Percentiles rank a stretch among this genome's conserved stretches.
Evolutionary conservation across 2,888 invertebrate genomes (phyloP).

Genomic region (Tetranychus piercei): DNA sequence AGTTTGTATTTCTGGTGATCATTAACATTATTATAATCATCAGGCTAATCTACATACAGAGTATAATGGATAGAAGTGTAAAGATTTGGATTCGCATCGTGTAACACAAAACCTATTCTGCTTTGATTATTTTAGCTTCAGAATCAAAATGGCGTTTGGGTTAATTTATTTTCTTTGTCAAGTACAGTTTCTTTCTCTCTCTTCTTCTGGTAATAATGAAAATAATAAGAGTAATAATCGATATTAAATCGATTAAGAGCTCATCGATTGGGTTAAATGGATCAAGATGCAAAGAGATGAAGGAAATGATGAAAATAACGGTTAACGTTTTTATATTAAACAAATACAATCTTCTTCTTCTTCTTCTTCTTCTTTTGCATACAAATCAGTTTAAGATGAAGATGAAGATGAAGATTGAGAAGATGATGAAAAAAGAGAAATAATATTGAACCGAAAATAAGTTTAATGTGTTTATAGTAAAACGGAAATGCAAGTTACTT

Average conservation of each 20-base stretch:
- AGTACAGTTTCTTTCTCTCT: not conserved
- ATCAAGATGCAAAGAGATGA: not conserved
- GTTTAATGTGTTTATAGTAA: not conserved
- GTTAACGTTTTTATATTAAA: not conserved
- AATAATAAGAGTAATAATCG: not conserved
- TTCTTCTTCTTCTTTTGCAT: not conserved
- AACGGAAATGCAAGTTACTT: not conserved
- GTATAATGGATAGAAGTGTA: not conserved
- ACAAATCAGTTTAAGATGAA: not conserved
- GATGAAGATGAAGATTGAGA: not conserved
- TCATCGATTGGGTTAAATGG: not conserved
- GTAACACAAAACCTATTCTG: not conserved
- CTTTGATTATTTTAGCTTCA: not conserved
- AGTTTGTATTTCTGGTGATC: not conserved
- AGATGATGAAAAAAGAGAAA: not conserved
- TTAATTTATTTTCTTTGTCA: not conserved
- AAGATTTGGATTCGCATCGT: not conserved
- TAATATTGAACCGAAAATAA: not conserved
- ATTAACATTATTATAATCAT: not conserved
- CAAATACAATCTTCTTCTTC: not conserved
- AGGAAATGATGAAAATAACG: not conserved
- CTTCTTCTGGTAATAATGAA: not conserved
- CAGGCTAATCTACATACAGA: not conserved
- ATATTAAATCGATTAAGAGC: not conserved
- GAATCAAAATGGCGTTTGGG: not conserved